Evolutionary conservation across 2,797 vertebrate genomes (phyloP).

Genomic region (Rousettus madagascariensis): DNA sequence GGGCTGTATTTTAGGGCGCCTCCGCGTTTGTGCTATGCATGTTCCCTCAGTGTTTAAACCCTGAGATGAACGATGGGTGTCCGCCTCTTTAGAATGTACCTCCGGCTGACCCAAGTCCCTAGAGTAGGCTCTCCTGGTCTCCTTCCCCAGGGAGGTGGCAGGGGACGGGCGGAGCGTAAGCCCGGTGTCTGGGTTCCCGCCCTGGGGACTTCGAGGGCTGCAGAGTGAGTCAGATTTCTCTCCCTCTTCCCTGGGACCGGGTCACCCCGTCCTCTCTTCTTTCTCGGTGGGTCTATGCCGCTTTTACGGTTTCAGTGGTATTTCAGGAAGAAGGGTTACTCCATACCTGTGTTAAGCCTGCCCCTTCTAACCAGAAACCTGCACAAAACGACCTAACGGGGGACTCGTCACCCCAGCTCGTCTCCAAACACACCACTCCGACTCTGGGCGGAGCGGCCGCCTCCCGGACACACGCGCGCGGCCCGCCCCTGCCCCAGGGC

Average conservation of each 20-base stretch:
- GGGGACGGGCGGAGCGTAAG: neutral
- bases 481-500: neutral
- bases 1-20: neutral
- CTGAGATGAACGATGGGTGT: neutral
- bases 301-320: neutral
- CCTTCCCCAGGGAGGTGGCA: neutral
- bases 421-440: too few species aligned
- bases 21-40: fast-evolving
- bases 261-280: neutral
- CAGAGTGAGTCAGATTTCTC: fast-evolving
- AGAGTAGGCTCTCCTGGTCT: neutral
- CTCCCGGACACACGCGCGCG: fast-evolving
- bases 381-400: fast-evolving
- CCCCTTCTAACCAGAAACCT: neutral
- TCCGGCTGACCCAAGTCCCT: neutral
- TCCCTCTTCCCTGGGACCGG: fast-evolving
- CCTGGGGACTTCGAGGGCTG: fast-evolving
- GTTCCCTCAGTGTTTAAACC: too few species aligned
- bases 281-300: neutral
- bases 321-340: neutral
- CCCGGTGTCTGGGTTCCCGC: neutral
- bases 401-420: neutral
- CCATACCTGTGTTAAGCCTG: neutral
- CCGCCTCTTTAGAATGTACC: neutral
- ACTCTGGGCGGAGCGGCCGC: neutral